These are phyloP conservation scores for Jordanella pulchra DNA, from an alignment of 2,797 vertebrate genomes.

Conservation along the genomic window DNA sequence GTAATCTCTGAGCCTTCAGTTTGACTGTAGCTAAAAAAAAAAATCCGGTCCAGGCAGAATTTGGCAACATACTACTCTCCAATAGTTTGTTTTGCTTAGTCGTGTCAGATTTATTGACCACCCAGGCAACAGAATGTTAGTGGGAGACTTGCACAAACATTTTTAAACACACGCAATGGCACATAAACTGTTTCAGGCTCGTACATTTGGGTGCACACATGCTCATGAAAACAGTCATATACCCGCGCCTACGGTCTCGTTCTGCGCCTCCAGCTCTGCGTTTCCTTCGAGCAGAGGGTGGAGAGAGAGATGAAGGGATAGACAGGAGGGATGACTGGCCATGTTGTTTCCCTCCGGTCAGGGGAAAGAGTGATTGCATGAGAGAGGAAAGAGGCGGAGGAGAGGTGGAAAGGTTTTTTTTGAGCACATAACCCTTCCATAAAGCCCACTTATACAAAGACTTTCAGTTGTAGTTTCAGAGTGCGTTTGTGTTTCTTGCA, in stretches of 20 bases:
- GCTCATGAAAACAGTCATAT: conserved; percentile 52
- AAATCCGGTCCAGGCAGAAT: conserved; percentile 42
- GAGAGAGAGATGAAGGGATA: conserved; percentile 53
- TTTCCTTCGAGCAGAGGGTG: conserved; percentile 56
- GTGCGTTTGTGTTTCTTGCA: conserved; percentile 53
- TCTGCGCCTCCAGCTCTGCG: conserved; percentile 49
- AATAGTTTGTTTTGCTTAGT: conserved; percentile 47
- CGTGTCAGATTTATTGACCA: conserved; percentile 64
- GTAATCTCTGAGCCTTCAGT: conserved; percentile 19
- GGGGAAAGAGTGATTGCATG: conserved; percentile 65
- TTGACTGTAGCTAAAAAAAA: conserved; percentile 48
- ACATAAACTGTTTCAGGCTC: conserved; percentile 51
- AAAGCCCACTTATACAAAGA: conserved; percentile 49
- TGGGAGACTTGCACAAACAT: conserved; percentile 69
- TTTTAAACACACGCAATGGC: conserved; percentile 52
- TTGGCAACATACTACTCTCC: conserved; percentile 39
- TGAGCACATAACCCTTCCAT: conserved; percentile 50
- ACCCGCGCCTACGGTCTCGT: conserved; percentile 61
- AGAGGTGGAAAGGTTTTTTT: conserved; percentile 66
- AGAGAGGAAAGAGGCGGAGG: conserved; percentile 70
- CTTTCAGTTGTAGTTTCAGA: conserved; percentile 58
- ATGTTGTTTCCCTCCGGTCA: conserved; percentile 62
- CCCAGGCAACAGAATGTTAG: conserved; percentile 70
- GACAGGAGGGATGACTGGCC: conserved; percentile 65
- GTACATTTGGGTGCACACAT: conserved; percentile 60